Evolutionary conservation across 2,888 invertebrate species (phyloP).

Genomic region (Scaptomyza parva): DNA sequence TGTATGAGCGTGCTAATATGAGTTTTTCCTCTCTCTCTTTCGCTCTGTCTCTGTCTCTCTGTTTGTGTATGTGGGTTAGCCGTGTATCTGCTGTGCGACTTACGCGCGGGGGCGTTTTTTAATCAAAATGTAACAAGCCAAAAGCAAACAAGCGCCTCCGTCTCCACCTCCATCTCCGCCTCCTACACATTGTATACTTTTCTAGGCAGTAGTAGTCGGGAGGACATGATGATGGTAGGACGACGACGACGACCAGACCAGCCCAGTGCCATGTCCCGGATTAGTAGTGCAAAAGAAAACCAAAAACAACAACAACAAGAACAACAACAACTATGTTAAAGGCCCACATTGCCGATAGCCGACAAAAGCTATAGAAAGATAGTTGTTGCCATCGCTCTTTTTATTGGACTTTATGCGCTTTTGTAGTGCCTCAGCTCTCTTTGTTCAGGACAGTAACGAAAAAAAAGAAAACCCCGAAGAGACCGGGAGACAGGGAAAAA

Average conservation of each 20-base stretch:
- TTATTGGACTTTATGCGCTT: conserved; percentile 80
- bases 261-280: conserved; percentile 64
- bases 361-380: conserved; percentile 72
- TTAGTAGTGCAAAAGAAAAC: conserved; percentile 76
- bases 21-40: neutral
- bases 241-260: too few relatives aligned
- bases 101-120: conserved; percentile 80
- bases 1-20: conserved; percentile 35
- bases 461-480: conserved; percentile 21
- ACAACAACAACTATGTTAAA: conserved; percentile 42
- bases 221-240: conserved; percentile 1
- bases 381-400: conserved; percentile 76
- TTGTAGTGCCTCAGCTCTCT: conserved; percentile 54
- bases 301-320: conserved; percentile 42
- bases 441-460: conserved; percentile 28
- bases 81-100: conserved; percentile 60
- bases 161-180: conserved; percentile 32
- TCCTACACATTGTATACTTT: conserved; percentile 4
- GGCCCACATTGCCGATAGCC: conserved; percentile 71
- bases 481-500: neutral
- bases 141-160: conserved; percentile 73
- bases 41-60: conserved; percentile 1
- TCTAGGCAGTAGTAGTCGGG: conserved; percentile 17
- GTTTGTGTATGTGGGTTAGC: conserved; percentile 44
- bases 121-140: conserved; percentile 80